Evolutionary conservation across 2,113 vertebrate species (phyloP).

Genomic region (Corythornis madagascariensis): DNA sequence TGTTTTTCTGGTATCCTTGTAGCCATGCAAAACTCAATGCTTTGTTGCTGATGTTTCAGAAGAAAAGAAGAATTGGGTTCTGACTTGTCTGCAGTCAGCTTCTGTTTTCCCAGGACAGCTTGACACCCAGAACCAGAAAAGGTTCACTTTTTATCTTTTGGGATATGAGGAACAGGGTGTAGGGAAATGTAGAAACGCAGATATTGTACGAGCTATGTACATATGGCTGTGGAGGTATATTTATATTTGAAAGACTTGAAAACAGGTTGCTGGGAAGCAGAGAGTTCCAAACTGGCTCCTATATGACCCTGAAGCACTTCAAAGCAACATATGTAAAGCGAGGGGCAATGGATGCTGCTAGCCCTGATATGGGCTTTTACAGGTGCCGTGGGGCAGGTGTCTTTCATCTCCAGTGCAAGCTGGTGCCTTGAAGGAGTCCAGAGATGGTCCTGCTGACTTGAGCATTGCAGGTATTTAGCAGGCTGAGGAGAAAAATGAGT

Average conservation of each 20-base stretch:
- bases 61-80: not conserved
- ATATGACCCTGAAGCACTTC: not conserved
- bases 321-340: not conserved
- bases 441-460: not conserved
- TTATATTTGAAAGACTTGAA: not conserved
- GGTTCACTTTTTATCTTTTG: not conserved
- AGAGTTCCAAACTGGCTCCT: not conserved
- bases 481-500: not conserved
- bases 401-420: not conserved
- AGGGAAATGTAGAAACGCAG: not conserved
- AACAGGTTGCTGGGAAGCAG: not conserved
- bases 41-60: not conserved
- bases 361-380: not conserved
- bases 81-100: not conserved
- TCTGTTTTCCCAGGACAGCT: not conserved
- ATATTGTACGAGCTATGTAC: not conserved
- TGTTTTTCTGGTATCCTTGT: not conserved
- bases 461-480: not conserved
- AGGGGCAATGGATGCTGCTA: not conserved
- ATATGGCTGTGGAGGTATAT: not conserved
- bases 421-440: not conserved
- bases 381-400: not conserved
- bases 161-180: not conserved
- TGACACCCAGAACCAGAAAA: too few species aligned
- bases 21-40: not conserved